Conservation (phyloP, 2,113 vertebrate species). For the Pedionomus torquatus region DNA sequence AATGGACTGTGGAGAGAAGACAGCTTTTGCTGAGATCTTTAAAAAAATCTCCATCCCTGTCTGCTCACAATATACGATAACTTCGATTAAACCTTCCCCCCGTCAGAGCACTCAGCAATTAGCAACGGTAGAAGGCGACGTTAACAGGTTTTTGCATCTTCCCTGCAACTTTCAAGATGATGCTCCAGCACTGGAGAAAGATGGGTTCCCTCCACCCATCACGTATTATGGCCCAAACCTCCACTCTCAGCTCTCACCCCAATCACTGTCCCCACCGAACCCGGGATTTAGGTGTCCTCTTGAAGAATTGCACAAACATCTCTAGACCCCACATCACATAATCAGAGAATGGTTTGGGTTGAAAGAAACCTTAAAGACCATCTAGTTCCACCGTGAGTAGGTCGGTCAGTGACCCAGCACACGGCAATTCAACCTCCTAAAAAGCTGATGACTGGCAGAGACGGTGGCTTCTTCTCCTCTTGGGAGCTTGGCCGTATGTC, state of each 20-base stretch:
- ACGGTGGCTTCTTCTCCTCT: not conserved
- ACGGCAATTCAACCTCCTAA: not conserved
- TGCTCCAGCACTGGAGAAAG: not conserved
- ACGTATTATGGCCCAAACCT: rapidly evolving
- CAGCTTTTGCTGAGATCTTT: not conserved
- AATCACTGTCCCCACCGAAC: not conserved
- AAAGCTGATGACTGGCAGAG: not conserved
- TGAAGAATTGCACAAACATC: not conserved
- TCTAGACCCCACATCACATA: not conserved
- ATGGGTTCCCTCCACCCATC: not conserved
- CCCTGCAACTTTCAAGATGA: not conserved
- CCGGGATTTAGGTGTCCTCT: not conserved
- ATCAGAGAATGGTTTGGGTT: not conserved
- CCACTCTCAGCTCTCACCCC: not conserved
- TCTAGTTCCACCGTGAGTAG: too few species aligned
- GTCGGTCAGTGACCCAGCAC: too few species aligned
- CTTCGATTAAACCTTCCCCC: not conserved
- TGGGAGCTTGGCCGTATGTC: rapidly evolving
- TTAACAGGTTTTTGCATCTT: not conserved
- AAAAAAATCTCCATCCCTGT: not conserved
- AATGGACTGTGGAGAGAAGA: not conserved
- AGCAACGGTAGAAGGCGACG: not conserved
- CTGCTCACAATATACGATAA: not conserved
- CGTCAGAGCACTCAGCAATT: not conserved
- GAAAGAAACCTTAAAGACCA: not conserved